phyloP scores from a whole-genome alignment of 2,888 invertebrate genomes.

The Perdita meconis region DNA sequence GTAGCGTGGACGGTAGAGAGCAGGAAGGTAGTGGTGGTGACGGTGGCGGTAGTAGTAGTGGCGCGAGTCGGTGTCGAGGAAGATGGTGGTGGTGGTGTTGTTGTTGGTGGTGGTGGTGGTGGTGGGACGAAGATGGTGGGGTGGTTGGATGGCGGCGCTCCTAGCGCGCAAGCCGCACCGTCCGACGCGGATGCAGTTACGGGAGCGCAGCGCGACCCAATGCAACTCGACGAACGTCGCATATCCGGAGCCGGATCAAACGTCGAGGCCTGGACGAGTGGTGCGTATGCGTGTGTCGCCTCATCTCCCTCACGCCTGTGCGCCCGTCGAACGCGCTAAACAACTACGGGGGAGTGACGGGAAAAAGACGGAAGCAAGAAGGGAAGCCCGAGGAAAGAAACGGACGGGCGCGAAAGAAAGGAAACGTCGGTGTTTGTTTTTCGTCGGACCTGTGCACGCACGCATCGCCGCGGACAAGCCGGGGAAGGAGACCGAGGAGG shows the following conservation, averaged over 20 bases:
- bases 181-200: conserved; percentile 84
- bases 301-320: conserved; percentile 62
- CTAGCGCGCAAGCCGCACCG: conserved; percentile 82
- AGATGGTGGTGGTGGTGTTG: conserved; percentile 47
- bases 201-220: conserved; percentile 84
- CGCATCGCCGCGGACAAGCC: background rate
- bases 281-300: conserved; percentile 72
- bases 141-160: conserved; percentile 81
- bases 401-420: background rate
- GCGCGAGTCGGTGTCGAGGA: conserved; percentile 51
- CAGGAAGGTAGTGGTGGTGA: conserved; percentile 46
- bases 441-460: conserved; percentile 26
- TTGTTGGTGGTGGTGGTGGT: conserved; percentile 56
- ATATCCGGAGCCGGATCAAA: conserved; percentile 77
- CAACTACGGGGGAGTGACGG: conserved; percentile 58
- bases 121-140: conserved; percentile 71
- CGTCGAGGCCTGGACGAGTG: conserved; percentile 73
- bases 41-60: conserved; percentile 48
- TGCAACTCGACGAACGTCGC: conserved; percentile 80
- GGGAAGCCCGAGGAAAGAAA: background rate
- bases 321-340: conserved; percentile 61
- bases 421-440: conserved; percentile 27
- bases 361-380: conserved; percentile 22
- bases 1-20: conserved; percentile 40
- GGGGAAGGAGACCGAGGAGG: conserved; percentile 25